Base-by-base conservation (phyloP, 2,113 vertebrate genomes). In the Planiliza haematocheilus region DNA sequence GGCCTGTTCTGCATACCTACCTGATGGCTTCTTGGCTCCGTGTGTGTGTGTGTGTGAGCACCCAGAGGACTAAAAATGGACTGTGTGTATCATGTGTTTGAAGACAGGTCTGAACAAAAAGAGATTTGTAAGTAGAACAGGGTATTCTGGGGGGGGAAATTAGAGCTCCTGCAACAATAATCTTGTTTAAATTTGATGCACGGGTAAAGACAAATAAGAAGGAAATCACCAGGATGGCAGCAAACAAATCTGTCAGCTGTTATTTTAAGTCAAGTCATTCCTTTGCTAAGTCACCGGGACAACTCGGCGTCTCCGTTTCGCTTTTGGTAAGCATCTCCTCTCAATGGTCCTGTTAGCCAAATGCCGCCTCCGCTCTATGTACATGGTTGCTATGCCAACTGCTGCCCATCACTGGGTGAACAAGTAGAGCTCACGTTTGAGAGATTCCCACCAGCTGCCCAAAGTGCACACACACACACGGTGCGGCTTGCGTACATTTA, bases 1-100 rank as follows among this genome's bases (percentile, higher is more conserved):
- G 49, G 51, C 49, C 72, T 70, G 49, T 38, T 70, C 70, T 10
- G 46, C 82, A 86, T 87, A 74, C 84, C 64, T 83, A 3, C 52
- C 69, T 84, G 86, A 84, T 58, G 55, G 82, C 62, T 84, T 82
- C 78, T 85, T 90, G 77, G 82, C 71, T 61, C 50, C 59, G 52
- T 46, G 18, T 77, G n/a, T 63, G 59, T 61, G 57, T 59, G 74
- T 74, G 34, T 43, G 14, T n/a, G 57, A 16, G 48, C 46, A 38
- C 18, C 59, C 52, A 30, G 24, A 59, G 46, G 72, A 49, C 58
- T 79, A 70, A 60, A 77, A 68, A 75, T 62, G 63, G 67, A 55
- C 39, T 45, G 37, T 65, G 52, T 81, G 69, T 66, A 59, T 87
- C 53, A 12, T 81, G 71, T 87, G 63, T 85, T 76, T 20, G 18